Evolutionary conservation across 1,140 invertebrate species (phyloP).

Genomic region (Sinonovacula constricta): DNA sequence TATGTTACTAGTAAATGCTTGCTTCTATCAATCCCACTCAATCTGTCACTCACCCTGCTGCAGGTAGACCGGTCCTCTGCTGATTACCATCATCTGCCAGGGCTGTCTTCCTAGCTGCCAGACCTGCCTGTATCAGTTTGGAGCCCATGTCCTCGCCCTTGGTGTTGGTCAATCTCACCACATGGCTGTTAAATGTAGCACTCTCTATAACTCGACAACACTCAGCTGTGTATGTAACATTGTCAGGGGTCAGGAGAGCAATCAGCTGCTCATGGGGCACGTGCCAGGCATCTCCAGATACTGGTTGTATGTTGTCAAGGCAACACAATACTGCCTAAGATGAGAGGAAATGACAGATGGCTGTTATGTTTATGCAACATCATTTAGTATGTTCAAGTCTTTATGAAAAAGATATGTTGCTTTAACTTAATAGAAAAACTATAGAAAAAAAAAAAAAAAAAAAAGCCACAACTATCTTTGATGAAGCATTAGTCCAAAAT

Average conservation of each 20-base stretch:
- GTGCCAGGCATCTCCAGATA: not conserved
- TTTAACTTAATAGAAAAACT: too few relatives aligned
- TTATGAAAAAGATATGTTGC: too few relatives aligned
- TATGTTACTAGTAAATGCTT: too few relatives aligned
- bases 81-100: not conserved
- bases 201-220: conserved; percentile 3
- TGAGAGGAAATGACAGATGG: not conserved
- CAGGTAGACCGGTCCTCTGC: too few relatives aligned
- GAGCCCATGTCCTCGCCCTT: not conserved
- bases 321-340: conserved; percentile 22
- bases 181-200: not conserved
- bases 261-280: not conserved
- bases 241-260: not conserved
- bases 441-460: too few relatives aligned
- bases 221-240: not conserved
- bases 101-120: not conserved
- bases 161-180: not conserved
- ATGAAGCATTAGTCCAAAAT: too few relatives aligned
- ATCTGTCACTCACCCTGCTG: not conserved
- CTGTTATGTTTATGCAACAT: too few relatives aligned
- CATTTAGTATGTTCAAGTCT: too few relatives aligned
- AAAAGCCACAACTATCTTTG: too few relatives aligned
- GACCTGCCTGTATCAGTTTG: not conserved
- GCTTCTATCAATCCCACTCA: too few relatives aligned
- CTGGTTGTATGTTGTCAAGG: conserved; percentile 5